phyloP scores from a whole-genome alignment of 37 sponge, comb jelly and placozoan genomes.

The Lycopodina hypogea region DNA sequence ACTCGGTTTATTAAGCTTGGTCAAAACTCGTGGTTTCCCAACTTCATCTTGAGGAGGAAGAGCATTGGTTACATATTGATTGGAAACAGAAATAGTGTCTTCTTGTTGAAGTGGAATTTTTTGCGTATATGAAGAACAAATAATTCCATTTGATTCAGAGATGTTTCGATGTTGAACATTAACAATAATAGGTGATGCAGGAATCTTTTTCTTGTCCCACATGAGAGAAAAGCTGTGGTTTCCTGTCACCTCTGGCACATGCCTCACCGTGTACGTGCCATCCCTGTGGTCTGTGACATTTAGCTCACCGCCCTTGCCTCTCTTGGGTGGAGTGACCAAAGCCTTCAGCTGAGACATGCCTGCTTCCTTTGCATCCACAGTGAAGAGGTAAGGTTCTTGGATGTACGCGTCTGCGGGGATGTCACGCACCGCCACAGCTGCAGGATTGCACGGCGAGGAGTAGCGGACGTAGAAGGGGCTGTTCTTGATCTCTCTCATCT shows the following conservation, averaged over 20 bases:
- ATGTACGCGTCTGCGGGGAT: slow-evolving; percentile 21
- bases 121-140: neutral
- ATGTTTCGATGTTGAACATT: slow-evolving; percentile 21
- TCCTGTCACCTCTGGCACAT: slow-evolving; percentile 40
- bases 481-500: neutral
- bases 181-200: slow-evolving; percentile 36
- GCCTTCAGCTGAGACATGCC: slow-evolving; percentile 59
- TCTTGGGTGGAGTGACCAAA: slow-evolving; percentile 18
- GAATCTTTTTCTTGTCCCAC: slow-evolving; percentile 31
- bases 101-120: slow-evolving; percentile 2
- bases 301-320: neutral
- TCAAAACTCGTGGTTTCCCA: slow-evolving; percentile 15
- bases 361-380: slow-evolving; percentile 56
- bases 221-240: slow-evolving; percentile 37
- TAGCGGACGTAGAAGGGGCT: slow-evolving; percentile 47
- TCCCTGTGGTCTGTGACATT: slow-evolving; percentile 26
- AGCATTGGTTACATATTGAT: slow-evolving; percentile 48
- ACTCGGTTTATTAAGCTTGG: slow-evolving; percentile 12
- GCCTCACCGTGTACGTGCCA: slow-evolving; percentile 26
- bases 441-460: slow-evolving; percentile 20
- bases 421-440: slow-evolving; percentile 14
- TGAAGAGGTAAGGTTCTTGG: slow-evolving; percentile 22
- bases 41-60: slow-evolving; percentile 37
- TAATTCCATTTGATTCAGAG: slow-evolving; percentile 1
- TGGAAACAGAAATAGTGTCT: slow-evolving; percentile 9